A percentile compares a stretch with the other conserved stretches of the same genome.
These are phyloP conservation scores for Porites lutea DNA, from an alignment of 64 coral and sea anemone genomes.

Conservation along the genomic window DNA sequence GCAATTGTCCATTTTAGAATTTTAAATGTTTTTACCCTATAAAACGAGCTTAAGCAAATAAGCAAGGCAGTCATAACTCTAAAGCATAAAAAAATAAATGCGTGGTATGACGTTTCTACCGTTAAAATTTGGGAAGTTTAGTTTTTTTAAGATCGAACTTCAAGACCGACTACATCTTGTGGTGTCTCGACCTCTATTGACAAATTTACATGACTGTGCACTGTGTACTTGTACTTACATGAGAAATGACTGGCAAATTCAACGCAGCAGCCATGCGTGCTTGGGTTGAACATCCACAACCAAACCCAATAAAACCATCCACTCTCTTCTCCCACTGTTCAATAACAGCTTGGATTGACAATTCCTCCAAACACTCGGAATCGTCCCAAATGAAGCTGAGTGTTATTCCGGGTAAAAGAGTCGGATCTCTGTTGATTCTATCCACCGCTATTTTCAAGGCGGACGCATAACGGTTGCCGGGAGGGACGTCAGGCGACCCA, in stretches of 20 bases:
- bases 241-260: conserved; percentile 86
- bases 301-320: conserved; percentile 88
- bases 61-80: no score
- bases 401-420: conserved; percentile 53
- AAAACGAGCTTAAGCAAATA: no score
- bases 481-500: neutral
- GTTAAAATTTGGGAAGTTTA: no score
- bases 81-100: no score
- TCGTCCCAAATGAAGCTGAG: conserved; percentile 87
- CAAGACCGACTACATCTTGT: no score
- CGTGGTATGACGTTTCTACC: no score
- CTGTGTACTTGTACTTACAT: conserved; percentile 63
- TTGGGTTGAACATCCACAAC: conserved; percentile 75
- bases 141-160: no score
- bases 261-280: conserved; percentile 83
- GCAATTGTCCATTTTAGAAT: no score
- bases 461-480: conserved; percentile 64
- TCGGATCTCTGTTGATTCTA: conserved; percentile 75
- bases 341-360: conserved; percentile 63
- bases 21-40: no score
- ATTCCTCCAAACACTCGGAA: conserved; percentile 71
- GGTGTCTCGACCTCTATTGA: no score
- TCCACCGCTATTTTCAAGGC: conserved; percentile 77
- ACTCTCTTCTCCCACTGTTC: conserved; percentile 68
- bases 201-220: neutral